phyloP scores from a whole-genome alignment of 2,888 invertebrate species.

The Nemapogon koenigi region DNA sequence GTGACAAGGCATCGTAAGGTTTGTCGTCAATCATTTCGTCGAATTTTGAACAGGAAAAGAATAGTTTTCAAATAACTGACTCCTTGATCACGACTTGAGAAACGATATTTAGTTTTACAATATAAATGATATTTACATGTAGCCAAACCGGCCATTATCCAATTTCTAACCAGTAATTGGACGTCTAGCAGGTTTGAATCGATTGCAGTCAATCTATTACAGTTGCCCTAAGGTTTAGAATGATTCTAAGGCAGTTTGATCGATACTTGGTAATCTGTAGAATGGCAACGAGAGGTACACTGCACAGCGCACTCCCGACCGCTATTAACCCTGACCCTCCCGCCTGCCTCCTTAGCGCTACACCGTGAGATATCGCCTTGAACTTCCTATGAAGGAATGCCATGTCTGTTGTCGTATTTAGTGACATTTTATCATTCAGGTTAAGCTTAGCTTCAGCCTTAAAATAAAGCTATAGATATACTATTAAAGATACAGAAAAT shows the following conservation, averaged over 20 bases:
- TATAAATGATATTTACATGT: constrained; percentile 9
- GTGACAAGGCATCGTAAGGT: too few relatives aligned
- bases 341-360: constrained; percentile 5
- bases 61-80: too few relatives aligned
- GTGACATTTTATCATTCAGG: too few relatives aligned
- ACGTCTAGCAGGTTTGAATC: constrained; percentile 5
- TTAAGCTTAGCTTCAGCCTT: too few relatives aligned
- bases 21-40: too few relatives aligned
- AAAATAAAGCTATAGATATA: too few relatives aligned
- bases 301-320: constrained; percentile 6
- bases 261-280: constrained; percentile 8
- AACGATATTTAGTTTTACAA: too few relatives aligned
- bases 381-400: constrained; percentile 9
- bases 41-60: too few relatives aligned
- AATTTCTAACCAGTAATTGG: constrained; percentile 9
- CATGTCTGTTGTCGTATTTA: too few relatives aligned
- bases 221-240: constrained; percentile 4
- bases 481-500: too few relatives aligned
- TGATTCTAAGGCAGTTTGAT: constrained; percentile 5
- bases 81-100: too few relatives aligned
- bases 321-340: constrained; percentile 15
- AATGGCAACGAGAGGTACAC: constrained; percentile 9
- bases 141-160: constrained; percentile 2
- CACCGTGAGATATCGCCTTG: constrained; percentile 11
- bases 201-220: constrained; percentile 9